Conservation (phyloP, 2,113 vertebrate species). For the Jacana jacana region DNA sequence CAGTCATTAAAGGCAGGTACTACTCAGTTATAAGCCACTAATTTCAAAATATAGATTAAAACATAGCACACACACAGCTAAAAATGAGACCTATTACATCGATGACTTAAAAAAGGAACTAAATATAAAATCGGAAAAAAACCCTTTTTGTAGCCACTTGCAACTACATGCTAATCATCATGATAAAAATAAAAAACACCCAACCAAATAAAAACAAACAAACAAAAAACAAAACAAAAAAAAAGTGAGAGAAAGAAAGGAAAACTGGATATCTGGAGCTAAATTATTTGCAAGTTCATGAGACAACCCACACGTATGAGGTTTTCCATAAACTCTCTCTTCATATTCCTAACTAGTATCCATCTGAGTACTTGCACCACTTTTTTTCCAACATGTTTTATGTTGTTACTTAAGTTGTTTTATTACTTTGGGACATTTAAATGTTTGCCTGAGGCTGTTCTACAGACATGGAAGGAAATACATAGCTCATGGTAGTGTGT, state of each 20-base stretch:
- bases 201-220: too few relatives aligned
- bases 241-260: background rate
- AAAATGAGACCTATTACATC: background rate
- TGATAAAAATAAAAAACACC: too few relatives aligned
- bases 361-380: background rate
- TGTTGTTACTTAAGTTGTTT: background rate
- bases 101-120: background rate
- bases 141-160: background rate
- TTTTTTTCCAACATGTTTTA: background rate
- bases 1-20: background rate
- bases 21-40: background rate
- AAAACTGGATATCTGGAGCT: background rate
- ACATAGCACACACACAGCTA: background rate
- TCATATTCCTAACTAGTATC: background rate
- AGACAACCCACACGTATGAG: background rate
- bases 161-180: background rate
- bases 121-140: background rate
- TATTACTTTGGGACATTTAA: background rate
- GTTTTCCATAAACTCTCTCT: background rate
- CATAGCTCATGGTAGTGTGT: background rate
- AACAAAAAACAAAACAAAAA: too few relatives aligned
- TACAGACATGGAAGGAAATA: background rate
- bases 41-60: background rate
- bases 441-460: background rate
- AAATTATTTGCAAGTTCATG: background rate